Evolutionary conservation across 2,113 vertebrate genomes (phyloP).

Genomic region (Anoura caudifer): DNA sequence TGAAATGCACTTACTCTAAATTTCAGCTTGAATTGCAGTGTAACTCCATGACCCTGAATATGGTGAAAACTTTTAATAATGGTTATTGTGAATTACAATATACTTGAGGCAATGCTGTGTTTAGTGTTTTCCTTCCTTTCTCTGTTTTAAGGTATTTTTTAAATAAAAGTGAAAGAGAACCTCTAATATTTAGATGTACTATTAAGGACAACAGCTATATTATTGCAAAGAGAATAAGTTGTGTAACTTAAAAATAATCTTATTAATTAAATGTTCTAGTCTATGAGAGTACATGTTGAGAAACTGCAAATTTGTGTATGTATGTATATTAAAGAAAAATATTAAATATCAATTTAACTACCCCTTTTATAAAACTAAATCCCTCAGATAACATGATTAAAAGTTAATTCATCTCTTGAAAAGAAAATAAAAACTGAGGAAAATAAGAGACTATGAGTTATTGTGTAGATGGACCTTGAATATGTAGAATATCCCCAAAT

Average conservation of each 20-base stretch:
- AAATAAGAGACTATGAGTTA: background rate
- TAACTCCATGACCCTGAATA: background rate
- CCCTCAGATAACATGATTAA: background rate
- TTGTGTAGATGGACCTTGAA: background rate
- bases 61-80: background rate
- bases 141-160: background rate
- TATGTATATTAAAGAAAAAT: background rate
- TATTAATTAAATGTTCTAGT: background rate
- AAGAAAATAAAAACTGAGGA: background rate
- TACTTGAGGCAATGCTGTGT: background rate
- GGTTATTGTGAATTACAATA: background rate
- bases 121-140: background rate
- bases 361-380: background rate
- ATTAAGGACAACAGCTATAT: background rate
- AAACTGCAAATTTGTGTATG: background rate
- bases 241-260: background rate
- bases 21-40: background rate
- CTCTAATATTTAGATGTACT: background rate
- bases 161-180: background rate
- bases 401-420: background rate
- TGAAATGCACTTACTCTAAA: background rate
- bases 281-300: background rate
- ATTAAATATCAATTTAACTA: background rate
- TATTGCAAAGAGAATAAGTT: background rate
- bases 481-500: background rate